phyloP scores from a whole-genome alignment of 2,113 vertebrate genomes.

The Lepus americanus region DNA sequence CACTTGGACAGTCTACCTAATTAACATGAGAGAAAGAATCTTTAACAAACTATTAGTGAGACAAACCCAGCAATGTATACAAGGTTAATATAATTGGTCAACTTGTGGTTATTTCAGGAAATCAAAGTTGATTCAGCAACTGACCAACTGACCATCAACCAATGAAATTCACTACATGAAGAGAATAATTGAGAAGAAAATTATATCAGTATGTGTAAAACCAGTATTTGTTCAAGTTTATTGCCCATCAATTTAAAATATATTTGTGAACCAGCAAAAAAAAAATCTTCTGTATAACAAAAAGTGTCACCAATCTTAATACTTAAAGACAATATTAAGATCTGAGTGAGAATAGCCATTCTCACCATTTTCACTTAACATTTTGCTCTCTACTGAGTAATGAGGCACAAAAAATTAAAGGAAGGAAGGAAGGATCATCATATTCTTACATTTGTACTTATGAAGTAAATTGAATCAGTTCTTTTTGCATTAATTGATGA shows the following conservation, averaged over 20 bases:
- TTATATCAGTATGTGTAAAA: not conserved
- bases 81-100: not conserved
- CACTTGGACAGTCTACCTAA: not conserved
- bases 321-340: not conserved
- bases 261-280: not conserved
- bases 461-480: too few relatives aligned
- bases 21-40: not conserved
- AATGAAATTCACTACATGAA: not conserved
- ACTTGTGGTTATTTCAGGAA: not conserved
- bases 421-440: too few relatives aligned
- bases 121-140: not conserved
- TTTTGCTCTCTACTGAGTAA: not conserved
- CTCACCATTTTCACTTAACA: not conserved
- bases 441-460: too few relatives aligned
- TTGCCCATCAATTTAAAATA: not conserved
- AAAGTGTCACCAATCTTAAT: not conserved
- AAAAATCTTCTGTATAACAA: not conserved
- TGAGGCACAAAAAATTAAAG: not conserved
- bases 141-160: not conserved
- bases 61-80: not conserved
- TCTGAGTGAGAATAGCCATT: not conserved
- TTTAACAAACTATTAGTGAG: not conserved
- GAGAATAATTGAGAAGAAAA: not conserved
- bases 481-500: too few relatives aligned
- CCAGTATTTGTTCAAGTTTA: not conserved